Base-by-base conservation (phyloP, 2,797 vertebrate genomes). In the Amazonetta brasiliensis region DNA sequence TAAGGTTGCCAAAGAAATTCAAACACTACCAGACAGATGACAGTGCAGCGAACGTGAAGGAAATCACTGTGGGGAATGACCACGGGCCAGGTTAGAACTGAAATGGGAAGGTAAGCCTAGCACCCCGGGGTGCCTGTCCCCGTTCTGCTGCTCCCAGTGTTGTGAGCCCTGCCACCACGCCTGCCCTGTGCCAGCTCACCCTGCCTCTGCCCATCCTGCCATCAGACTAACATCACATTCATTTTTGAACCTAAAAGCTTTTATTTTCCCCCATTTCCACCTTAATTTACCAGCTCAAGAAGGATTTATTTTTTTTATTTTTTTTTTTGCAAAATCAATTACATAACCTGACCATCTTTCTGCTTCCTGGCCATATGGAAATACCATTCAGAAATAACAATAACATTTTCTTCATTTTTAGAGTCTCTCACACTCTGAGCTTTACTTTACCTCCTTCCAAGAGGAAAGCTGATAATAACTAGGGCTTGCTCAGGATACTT, bases 311-410 rank as follows among this genome's bases (percentile, higher is more conserved):
- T 28, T 82, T 60, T 90, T 89, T 37, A 64, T 92, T 89, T 60
- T 92, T 87, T 39, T 67, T 93, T 89, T 39, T 82, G 41, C 30
- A 50, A 92, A 93, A 63, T 39, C 35, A 58, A 2, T 94, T 92
- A 74, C 6, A 63, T 74, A 95, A 37, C 78, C 91, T 43, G 84
- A 85, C 48, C 26, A 54, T 48, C 9, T 0, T 84, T 87, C 73
- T 89, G 73, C 68, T 92, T 92, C 78, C 76, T 68, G 92, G 93
- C 54, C 93, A 94, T 74, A 94, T 69, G 96, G 95, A 87, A 93
- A 64, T 39, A 90, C 69, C 75, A 9, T 82, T 93, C 85, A 68
- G 68, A 95, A 94, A 94, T 74, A 94, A 96, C 91, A 97, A 71
- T 80, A 84, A 91, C 43, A 83, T 95, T 96, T 94, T 67, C 18